Base-by-base conservation (phyloP, 2,888 invertebrate genomes). In the Ormyrus nitidulus region DNA sequence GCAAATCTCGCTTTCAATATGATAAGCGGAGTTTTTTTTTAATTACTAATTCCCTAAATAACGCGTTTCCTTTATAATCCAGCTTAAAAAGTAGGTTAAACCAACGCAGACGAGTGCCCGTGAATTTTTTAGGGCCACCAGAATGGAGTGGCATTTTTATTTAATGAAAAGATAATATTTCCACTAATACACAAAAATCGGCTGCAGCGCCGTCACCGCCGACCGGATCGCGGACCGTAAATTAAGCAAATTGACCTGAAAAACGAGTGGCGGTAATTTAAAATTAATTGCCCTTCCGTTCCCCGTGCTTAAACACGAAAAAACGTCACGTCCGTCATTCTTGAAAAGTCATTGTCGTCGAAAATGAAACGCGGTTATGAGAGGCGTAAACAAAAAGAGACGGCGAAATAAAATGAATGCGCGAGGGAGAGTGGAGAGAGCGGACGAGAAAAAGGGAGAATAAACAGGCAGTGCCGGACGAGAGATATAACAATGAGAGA, bases 241-340 rank as follows among this genome's bases (percentile, higher is more conserved):
- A 70, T 79, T 73, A 69, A 68, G 56, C 58, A 71, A 66, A 71
- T 79, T 70, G 59, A 71, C 65, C 79, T 61, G 54, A 65, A 75
- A 79, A 79, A 56, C n/a, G 46, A 62, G 74, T 58, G 69, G 51
- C 13, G 46, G 51, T 75, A 75, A 79, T 75, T 79, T 79, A 71
- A 70, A 80, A 80, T 80, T 80, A 71, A 80, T 76, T 76, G 61
- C 34, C 51, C 48, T 53, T 19, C 19, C 19, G 19, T 2, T 19
- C 19, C 19, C 19, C 19, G 19, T 70, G 34, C 34, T 75, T 75
- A 65, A 65, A 59, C 44, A 54, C 58, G 51, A 71, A 65, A 77
- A 71, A 77, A 66, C 10, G 62, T 69, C 66, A 71, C 13, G 54
- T 54, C 53, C 53, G 13, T 71, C 53, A 71, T 65, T 49, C n/a